Percentiles rank a stretch among this genome's conserved stretches.
phyloP scores from a whole-genome alignment of 2,797 vertebrate genomes.

The Microctenopoma stevenorrisi region DNA sequence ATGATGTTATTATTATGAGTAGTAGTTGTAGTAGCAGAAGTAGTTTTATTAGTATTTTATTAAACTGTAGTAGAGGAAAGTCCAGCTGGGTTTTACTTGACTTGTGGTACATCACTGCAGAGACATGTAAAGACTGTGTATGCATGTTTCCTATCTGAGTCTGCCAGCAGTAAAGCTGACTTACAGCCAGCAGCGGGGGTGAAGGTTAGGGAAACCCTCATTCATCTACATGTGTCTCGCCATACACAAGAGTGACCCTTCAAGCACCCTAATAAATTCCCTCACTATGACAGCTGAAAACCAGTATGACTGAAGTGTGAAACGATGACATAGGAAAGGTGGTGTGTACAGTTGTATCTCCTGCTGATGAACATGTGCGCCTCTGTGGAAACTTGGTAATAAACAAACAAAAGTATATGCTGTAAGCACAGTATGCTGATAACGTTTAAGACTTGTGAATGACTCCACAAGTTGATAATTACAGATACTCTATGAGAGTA shows the following conservation, averaged over 20 bases:
- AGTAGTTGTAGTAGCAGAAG: too few species aligned
- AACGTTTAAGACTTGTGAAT: neutral
- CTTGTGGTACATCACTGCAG: too few species aligned
- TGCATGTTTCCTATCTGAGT: slow-evolving; percentile 25
- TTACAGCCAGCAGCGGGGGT: slow-evolving; percentile 39
- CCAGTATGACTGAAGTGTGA: slow-evolving; percentile 27
- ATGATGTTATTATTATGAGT: too few species aligned
- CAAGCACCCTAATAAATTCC: slow-evolving; percentile 53
- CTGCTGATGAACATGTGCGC: slow-evolving; percentile 10
- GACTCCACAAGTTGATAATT: neutral
- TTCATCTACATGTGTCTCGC: slow-evolving; percentile 47
- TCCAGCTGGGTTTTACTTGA: too few species aligned
- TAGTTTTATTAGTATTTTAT: too few species aligned
- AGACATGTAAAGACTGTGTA: neutral
- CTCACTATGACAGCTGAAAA: slow-evolving; percentile 10
- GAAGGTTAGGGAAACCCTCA: slow-evolving; percentile 25
- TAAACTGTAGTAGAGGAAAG: too few species aligned
- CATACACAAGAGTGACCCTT: slow-evolving; percentile 27
- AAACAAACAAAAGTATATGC: neutral
- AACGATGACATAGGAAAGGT: slow-evolving; percentile 20
- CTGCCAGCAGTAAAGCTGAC: slow-evolving; percentile 36
- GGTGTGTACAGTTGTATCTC: slow-evolving; percentile 25
- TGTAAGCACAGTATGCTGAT: neutral
- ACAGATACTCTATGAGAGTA: neutral
- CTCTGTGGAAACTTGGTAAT: slow-evolving; percentile 18